Evolutionary conservation across 1,140 invertebrate genomes (phyloP).

Genomic region (Aphelinus atriplicis): DNA sequence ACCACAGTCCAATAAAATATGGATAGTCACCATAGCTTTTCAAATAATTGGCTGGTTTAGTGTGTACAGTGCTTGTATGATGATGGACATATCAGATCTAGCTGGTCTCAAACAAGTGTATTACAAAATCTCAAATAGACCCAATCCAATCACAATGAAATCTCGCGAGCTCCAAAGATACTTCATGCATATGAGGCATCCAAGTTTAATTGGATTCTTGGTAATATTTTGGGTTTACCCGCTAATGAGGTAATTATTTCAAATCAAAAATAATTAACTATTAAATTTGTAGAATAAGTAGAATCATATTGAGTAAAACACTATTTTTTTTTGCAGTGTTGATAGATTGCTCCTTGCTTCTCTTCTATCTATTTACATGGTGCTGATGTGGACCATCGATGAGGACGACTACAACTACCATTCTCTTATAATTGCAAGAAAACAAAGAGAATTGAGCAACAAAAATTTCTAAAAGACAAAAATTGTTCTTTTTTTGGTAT

Average conservation of each 20-base stretch:
- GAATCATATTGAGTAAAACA: slow-evolving; percentile 33
- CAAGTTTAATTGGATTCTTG: slow-evolving; percentile 67
- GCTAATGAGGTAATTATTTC: slow-evolving; percentile 65
- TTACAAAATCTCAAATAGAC: slow-evolving; percentile 62
- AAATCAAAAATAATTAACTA: slow-evolving; percentile 12
- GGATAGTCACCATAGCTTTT: slow-evolving; percentile 62
- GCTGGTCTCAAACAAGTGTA: slow-evolving; percentile 71
- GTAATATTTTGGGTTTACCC: slow-evolving; percentile 68
- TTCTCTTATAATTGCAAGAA: slow-evolving; percentile 47
- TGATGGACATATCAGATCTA: slow-evolving; percentile 72
- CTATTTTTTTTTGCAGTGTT: slow-evolving; percentile 59
- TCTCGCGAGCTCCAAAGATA: slow-evolving; percentile 62
- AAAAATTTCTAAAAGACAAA: background rate
- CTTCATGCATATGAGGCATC: slow-evolving; percentile 68
- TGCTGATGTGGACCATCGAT: slow-evolving; percentile 66
- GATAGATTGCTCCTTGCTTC: slow-evolving; percentile 64
- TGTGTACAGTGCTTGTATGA: slow-evolving; percentile 71
- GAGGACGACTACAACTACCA: slow-evolving; percentile 66
- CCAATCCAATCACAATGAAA: slow-evolving; percentile 62
- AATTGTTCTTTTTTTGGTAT: background rate
- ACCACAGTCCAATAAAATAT: slow-evolving; percentile 55
- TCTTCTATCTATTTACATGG: slow-evolving; percentile 66
- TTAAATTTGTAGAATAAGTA: background rate
- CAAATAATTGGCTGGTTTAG: slow-evolving; percentile 70
- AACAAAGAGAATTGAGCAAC: slow-evolving; percentile 31